These are phyloP conservation scores for Archocentrus centrarchus DNA, from an alignment of 2,113 vertebrate genomes.

Conservation along the genomic window DNA sequence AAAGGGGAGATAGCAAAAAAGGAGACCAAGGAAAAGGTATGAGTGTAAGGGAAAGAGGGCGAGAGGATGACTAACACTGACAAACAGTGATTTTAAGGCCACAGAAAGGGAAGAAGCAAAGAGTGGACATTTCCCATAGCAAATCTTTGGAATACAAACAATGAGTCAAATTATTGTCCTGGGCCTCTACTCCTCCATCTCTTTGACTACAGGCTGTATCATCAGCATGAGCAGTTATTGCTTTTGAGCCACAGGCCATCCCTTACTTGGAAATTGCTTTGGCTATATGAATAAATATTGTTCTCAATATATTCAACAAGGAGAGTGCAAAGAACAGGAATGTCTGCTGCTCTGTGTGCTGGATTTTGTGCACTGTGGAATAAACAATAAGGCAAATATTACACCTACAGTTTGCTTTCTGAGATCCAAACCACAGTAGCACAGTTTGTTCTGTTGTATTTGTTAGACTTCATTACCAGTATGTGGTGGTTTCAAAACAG, in stretches of 20 bases:
- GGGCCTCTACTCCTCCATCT: slow-evolving; percentile 43
- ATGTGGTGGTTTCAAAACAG: slow-evolving; percentile 12
- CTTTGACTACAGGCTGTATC: slow-evolving; percentile 60
- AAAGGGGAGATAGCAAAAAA: slow-evolving; percentile 40
- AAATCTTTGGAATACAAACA: slow-evolving; percentile 64
- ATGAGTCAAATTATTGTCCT: slow-evolving; percentile 56
- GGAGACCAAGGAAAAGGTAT: slow-evolving; percentile 32
- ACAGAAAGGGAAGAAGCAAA: slow-evolving; percentile 40
- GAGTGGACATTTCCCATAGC: slow-evolving; percentile 78
- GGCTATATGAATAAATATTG: slow-evolving; percentile 31
- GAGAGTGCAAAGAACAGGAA: not conserved
- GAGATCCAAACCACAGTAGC: not conserved
- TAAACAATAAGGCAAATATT: slow-evolving; percentile 8
- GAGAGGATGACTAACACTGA: slow-evolving; percentile 59
- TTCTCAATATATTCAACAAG: slow-evolving; percentile 18
- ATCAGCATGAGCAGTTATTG: slow-evolving; percentile 40
- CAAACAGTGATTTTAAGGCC: slow-evolving; percentile 67
- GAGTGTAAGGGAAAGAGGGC: not conserved
- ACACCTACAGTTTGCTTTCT: slow-evolving; percentile 17
- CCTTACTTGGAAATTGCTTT: slow-evolving; percentile 33
- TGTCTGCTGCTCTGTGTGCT: slow-evolving; percentile 7
- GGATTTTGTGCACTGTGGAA: not conserved
- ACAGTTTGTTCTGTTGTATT: slow-evolving; percentile 33
- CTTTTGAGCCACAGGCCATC: slow-evolving; percentile 42
- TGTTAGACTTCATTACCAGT: slow-evolving; percentile 26